These are phyloP conservation scores for Smutsia temminckii DNA, from an alignment of 2,797 vertebrate species.

Conservation along the genomic window DNA sequence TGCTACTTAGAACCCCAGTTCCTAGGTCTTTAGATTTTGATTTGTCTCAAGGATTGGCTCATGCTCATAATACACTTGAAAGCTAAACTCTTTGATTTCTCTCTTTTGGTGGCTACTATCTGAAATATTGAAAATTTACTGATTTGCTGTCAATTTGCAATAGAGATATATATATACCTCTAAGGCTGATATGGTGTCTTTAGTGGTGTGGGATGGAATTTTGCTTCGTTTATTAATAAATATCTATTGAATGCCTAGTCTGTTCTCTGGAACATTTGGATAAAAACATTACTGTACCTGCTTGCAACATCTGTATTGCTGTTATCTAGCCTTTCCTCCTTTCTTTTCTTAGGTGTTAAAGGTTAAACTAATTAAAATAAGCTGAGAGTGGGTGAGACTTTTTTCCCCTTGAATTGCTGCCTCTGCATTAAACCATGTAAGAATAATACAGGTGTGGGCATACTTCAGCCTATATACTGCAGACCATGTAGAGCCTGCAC, in stretches of 20 bases:
- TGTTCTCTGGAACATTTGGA: not conserved
- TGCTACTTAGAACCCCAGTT: not conserved
- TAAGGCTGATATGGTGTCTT: not conserved
- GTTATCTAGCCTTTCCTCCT: not conserved
- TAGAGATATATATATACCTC: not conserved
- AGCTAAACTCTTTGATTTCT: not conserved
- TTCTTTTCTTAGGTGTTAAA: not conserved
- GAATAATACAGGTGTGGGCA: not conserved
- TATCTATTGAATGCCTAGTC: not conserved
- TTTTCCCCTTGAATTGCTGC: not conserved
- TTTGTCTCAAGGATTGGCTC: conserved; percentile 29
- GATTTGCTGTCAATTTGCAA: not conserved
- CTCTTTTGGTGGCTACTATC: not conserved
- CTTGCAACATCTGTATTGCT: not conserved
- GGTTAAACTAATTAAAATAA: not conserved
- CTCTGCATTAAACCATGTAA: not conserved
- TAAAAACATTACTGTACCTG: not conserved
- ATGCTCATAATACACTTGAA: not conserved
- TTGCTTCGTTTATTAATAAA: not conserved
- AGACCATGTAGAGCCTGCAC: fast-evolving
- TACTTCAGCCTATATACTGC: not conserved
- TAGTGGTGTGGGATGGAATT: not conserved
- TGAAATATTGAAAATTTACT: not conserved
- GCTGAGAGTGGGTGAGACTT: not conserved
- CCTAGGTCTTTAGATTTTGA: conserved; percentile 5